Base-by-base conservation (phyloP, 2,113 vertebrate species). In the Prunella himalayana region DNA sequence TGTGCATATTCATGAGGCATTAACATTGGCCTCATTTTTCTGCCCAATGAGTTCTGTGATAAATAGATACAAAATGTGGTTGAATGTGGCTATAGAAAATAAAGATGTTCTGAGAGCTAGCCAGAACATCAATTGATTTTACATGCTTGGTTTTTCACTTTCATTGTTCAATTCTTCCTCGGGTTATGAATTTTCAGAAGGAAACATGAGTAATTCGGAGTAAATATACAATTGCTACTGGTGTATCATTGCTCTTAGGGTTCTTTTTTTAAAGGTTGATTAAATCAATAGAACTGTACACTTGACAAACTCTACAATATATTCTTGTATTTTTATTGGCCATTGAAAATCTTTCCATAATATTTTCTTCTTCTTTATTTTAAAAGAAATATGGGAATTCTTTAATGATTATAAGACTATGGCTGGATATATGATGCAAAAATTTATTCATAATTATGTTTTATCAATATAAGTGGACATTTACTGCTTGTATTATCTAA, bases 161-260 rank as follows among this genome's bases (percentile, higher is more conserved):
- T 35, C 82, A 66, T 65, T 91, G 90, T 82, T 96, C 63, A 73
- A 30, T 75, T 61, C 88, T 86, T 50, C 68, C 59, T 90, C 11
- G 27, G 33, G 63, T 79, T 94, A 86, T 88, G 53, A 72, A 93
- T 94, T 95, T 87, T 93, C 81, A 77, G 81, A 85, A 91, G 68
- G 61, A 95, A 53, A 89, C 13, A 61, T n/a, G 37, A 94, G 78
- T 66, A 93, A 87, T 86, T 94, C 77, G 66, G 59, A 77, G 54
- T 92, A 95, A 95, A 93, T 71, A 92, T 54, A 53, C 28, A 82
- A 45, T 53, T 94, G 16, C 63, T 82, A 5, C n/a, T 93, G 22
- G 17, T 54, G 27, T 57, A 53, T 53, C 25, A 56, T 49, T 65
- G 82, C 35, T 93, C 63, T 92, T 85, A 72, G 31, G 69, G 20